Conservation (phyloP, 2,113 vertebrate genomes). For the Microtus oregoni region DNA sequence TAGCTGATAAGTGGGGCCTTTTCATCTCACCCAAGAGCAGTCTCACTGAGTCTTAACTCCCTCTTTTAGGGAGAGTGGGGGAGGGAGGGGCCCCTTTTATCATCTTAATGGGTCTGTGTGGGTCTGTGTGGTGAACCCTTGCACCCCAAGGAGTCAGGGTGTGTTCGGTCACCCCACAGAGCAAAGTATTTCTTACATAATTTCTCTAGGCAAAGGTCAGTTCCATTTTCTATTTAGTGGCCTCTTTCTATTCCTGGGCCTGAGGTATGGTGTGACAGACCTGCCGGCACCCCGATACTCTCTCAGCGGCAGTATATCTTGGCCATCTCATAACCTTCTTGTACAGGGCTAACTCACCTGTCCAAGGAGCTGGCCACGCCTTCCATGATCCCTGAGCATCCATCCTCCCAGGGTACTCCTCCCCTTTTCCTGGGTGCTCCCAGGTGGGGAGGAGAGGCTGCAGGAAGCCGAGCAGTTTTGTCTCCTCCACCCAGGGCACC, state of each 20-base stretch:
- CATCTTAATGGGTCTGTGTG: background rate
- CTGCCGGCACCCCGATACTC: background rate
- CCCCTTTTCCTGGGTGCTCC: background rate
- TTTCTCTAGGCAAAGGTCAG: background rate
- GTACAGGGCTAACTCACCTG: background rate
- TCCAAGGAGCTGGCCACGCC: background rate
- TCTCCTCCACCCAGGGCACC: background rate
- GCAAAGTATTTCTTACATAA: background rate
- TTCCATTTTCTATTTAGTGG: background rate
- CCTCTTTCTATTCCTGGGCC: background rate
- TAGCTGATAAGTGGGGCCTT: background rate
- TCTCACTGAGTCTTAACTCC: background rate
- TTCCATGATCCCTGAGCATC: background rate
- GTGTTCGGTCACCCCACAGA: background rate
- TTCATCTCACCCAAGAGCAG: background rate
- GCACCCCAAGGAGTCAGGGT: rapidly evolving
- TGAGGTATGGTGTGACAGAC: background rate
- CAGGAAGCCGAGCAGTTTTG: background rate
- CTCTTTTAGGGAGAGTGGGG: background rate
- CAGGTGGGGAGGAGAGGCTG: background rate
- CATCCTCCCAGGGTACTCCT: background rate
- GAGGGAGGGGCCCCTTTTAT: rapidly evolving
- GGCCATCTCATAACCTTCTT: background rate
- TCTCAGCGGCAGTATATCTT: background rate
- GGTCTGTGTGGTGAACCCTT: background rate